phyloP scores from a whole-genome alignment of 2,888 invertebrate genomes.

The Drosophila anomelani region DNA sequence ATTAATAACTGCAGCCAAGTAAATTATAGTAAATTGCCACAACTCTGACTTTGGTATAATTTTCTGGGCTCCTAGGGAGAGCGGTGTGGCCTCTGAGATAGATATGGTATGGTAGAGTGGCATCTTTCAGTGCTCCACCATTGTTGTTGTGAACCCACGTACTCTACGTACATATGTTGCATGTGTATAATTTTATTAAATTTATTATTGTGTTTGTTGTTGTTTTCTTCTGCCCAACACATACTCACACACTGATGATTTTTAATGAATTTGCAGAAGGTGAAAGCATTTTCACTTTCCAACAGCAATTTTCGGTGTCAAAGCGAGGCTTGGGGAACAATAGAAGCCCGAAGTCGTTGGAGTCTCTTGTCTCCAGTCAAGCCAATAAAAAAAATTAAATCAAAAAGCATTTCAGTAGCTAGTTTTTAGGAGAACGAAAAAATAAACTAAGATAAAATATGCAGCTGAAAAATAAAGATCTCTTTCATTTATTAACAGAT shows the following conservation, averaged over 20 bases:
- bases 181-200: constrained; percentile 59
- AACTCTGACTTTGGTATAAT: constrained; percentile 11
- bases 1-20: constrained; percentile 38
- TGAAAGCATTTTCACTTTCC: constrained; percentile 83
- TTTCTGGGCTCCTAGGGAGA: constrained; percentile 12
- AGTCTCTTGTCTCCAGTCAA: constrained; percentile 14
- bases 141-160: constrained; percentile 32
- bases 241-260: constrained; percentile 25
- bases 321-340: constrained; percentile 70
- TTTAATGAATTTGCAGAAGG: constrained; percentile 77
- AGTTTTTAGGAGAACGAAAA: not conserved
- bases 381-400: constrained; percentile 22
- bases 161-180: constrained; percentile 8
- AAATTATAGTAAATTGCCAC: constrained; percentile 26
- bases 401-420: constrained; percentile 3
- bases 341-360: constrained; percentile 46
- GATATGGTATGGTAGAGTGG: not conserved
- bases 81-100: constrained; percentile 4
- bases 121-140: constrained; percentile 14
- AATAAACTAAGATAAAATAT: not conserved
- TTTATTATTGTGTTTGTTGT: constrained; percentile 39
- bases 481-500: too few species aligned
- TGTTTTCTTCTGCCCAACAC: constrained; percentile 12
- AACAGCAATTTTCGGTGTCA: constrained; percentile 73
- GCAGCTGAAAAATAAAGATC: not conserved